These are phyloP conservation scores for Gadopsis bispinosus DNA, from an alignment of 2,797 vertebrate species.

Conservation along the genomic window DNA sequence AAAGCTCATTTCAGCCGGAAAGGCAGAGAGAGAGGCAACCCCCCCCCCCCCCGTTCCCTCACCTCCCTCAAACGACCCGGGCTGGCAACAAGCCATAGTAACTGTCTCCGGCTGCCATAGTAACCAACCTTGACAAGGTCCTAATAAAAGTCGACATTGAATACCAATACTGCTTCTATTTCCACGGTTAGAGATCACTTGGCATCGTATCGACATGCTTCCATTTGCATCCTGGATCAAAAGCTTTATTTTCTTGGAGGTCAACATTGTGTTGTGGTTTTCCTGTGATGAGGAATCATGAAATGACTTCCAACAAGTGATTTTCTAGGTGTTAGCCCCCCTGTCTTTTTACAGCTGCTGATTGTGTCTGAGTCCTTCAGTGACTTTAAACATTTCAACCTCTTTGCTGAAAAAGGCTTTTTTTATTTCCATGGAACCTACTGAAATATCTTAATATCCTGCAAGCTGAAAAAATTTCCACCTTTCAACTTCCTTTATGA, in stretches of 20 bases:
- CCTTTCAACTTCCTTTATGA: constrained; percentile 4
- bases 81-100: constrained; percentile 56
- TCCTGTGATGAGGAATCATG: not conserved
- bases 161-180: constrained; percentile 37
- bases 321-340: constrained; percentile 2
- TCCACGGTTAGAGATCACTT: constrained; percentile 17
- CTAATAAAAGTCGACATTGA: constrained; percentile 55
- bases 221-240: not conserved
- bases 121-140: constrained; percentile 55
- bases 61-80: constrained; percentile 35
- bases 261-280: not conserved
- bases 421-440: constrained; percentile 14
- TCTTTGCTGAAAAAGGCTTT: not conserved
- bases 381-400: not conserved
- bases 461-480: not conserved
- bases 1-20: constrained; percentile 31
- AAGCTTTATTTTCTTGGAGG: not conserved
- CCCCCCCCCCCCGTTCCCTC: constrained; percentile 8
- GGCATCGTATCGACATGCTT: constrained; percentile 12
- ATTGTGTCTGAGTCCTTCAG: not conserved
- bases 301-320: constrained; percentile 3
- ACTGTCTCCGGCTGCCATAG: constrained; percentile 64
- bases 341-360: not conserved
- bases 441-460: constrained; percentile 8
- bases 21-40: not conserved